Conservation (phyloP, 2,113 vertebrate genomes). For the Charadrius vociferus region DNA sequence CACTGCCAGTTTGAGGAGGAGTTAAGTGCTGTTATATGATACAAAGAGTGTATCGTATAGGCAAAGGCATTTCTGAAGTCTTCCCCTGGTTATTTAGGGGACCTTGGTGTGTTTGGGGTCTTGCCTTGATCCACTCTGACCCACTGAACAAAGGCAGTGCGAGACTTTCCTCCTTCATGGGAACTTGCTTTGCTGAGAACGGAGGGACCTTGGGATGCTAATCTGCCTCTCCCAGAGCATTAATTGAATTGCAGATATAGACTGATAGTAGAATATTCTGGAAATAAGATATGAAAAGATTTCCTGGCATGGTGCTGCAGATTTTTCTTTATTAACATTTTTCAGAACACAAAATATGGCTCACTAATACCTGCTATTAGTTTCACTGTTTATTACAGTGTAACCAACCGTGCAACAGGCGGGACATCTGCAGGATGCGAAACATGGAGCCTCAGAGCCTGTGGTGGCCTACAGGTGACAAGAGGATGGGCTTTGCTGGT, state of each 20-base stretch:
- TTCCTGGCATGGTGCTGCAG: neutral
- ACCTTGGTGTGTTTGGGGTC: neutral
- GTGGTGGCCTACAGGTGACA: neutral
- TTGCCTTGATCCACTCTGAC: neutral
- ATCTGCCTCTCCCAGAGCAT: conserved; percentile 3
- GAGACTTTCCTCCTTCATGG: neutral
- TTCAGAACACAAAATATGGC: neutral
- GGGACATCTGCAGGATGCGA: neutral
- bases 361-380: neutral
- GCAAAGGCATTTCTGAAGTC: neutral
- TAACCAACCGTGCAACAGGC: neutral
- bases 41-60: neutral
- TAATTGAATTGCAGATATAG: conserved; percentile 12
- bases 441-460: neutral
- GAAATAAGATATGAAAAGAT: conserved; percentile 28
- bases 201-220: neutral
- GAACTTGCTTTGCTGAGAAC: neutral
- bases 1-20: neutral
- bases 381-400: neutral
- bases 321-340: conserved; percentile 31
- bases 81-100: neutral
- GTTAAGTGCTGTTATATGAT: neutral
- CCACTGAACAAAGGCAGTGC: neutral
- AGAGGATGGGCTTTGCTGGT: neutral
- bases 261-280: neutral